Evolutionary conservation across 2,888 invertebrate species (phyloP), one percentile per base, ranked within the genome.

Genomic region (Miltochrista miniata): DNA sequence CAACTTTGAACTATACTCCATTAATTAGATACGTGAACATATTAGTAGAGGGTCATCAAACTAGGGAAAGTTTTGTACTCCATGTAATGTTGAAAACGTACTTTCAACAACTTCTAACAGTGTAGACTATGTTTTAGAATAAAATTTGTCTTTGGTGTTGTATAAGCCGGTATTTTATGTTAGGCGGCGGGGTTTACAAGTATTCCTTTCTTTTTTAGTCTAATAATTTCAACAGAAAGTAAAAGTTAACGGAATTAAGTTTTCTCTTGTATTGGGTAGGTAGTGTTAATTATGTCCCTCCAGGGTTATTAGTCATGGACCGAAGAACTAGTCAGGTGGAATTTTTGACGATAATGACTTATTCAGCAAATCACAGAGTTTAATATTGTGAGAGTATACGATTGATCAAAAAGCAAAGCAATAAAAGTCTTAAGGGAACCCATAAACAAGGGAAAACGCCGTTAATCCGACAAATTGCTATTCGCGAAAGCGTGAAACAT

Each of bases 391-490:
- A 45, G 53, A 55, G 53, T 45, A 51, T 24, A 39, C 59, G 58
- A 72, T 74, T 58, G 43, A 70, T 70, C 63, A 71, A 64, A 70
- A 56, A 68, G 56, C 47, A 45, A 64, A 59, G 55, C 62, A 60
- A 70, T 66, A 71, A 70, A 76, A 67, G 68, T 57, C 56, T 65
- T 59, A 59, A 61, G 61, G 57, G 72, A 70, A 71, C 68, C 64
- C 61, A 65, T 64, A 66, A 72, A 71, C 72, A 72, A 68, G 56
- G 59, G 64, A 61, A 81, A 83, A 80, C 73, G 81, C 81, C 85
- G 86, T 88, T 90, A 90, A 90, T 90, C 79, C 76, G 61, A 79
- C 72, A 83, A 88, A 91, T 91, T 88, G 88, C 85, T 79, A 86
- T 83, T 85, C 87, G 85, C 81, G 76, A 79, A 83, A 74, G 84